A percentile compares a stretch with the other conserved stretches of the same genome.
phyloP scores from a whole-genome alignment of 1,140 invertebrate genomes.

The Drosophila quadrilineata region DNA sequence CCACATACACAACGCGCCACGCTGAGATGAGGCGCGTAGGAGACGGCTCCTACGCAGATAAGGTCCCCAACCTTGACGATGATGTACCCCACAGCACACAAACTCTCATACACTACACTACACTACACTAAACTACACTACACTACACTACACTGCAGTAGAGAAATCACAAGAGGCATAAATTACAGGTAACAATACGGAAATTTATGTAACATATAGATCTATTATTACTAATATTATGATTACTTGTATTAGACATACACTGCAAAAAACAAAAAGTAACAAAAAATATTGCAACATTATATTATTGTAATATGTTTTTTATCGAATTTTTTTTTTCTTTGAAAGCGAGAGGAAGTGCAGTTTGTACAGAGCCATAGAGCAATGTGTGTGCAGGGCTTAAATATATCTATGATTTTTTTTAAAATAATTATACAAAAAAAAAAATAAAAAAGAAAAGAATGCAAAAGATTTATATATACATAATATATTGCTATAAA shows the following conservation, averaged over 20 bases:
- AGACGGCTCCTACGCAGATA: conserved; percentile 82
- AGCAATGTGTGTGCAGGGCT: conserved; percentile 31
- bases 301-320: conserved; percentile 2
- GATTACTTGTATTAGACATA: conserved; percentile 39
- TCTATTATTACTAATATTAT: conserved; percentile 50
- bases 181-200: conserved; percentile 57
- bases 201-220: conserved; percentile 64
- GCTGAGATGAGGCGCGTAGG: conserved; percentile 82
- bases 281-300: conserved; percentile 13
- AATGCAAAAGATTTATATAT: too few species aligned
- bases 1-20: conserved; percentile 89
- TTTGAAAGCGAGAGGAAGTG: not conserved
- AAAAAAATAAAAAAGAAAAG: conserved; percentile 8
- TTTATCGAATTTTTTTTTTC: conserved; percentile 29
- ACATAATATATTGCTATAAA: too few species aligned
- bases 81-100: conserved; percentile 17
- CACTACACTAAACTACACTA: conserved; percentile 11
- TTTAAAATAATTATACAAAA: conserved; percentile 23
- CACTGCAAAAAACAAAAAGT: conserved; percentile 4
- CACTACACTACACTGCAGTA: conserved; percentile 7
- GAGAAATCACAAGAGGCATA: conserved; percentile 51
- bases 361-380: conserved; percentile 19
- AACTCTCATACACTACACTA: conserved; percentile 15
- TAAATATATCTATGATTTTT: conserved; percentile 25
- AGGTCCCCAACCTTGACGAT: conserved; percentile 38